Conservation (phyloP, 92 coral and sea anemone species). For the Hydrozoanthus gracilis region DNA sequence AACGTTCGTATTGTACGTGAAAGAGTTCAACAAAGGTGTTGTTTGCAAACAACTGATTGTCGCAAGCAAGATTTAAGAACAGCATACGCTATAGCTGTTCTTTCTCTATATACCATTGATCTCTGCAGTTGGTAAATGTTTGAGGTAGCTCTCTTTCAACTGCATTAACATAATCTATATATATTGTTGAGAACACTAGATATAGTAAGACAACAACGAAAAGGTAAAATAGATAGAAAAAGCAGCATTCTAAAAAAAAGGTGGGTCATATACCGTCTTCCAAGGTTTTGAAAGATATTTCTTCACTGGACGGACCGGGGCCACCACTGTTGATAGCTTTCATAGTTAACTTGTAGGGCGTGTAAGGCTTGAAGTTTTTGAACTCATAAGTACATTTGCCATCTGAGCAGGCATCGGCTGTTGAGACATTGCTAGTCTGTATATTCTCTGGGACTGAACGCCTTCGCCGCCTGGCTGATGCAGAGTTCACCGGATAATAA, state of each 20-base stretch:
- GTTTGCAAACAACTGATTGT: no score
- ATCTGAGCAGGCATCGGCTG: slow-evolving; percentile 4
- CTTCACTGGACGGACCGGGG: slow-evolving; percentile 74
- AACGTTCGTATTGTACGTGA: no score
- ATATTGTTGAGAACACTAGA: no score
- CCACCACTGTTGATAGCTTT: slow-evolving; percentile 93
- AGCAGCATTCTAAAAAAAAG: not conserved
- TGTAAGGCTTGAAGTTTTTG: slow-evolving; percentile 67
- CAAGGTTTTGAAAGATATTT: slow-evolving; percentile 49
- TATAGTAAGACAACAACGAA: not conserved
- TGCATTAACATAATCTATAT: no score
- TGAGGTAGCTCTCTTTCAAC: no score
- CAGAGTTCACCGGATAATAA: not conserved
- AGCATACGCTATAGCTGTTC: no score
- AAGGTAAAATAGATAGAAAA: not conserved
- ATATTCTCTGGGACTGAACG: slow-evolving; percentile 13
- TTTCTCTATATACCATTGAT: no score
- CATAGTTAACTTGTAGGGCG: slow-evolving; percentile 59
- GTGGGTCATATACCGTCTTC: slow-evolving; percentile 63
- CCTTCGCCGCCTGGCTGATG: slow-evolving; percentile 10
- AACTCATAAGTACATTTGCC: slow-evolving; percentile 43
- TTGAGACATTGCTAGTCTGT: slow-evolving; percentile 1
- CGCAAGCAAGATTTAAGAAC: no score
- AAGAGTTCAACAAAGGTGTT: no score
- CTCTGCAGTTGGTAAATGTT: no score